Evolutionary conservation across 2,888 invertebrate species (phyloP).

Genomic region (Galeruca laticollis): DNA sequence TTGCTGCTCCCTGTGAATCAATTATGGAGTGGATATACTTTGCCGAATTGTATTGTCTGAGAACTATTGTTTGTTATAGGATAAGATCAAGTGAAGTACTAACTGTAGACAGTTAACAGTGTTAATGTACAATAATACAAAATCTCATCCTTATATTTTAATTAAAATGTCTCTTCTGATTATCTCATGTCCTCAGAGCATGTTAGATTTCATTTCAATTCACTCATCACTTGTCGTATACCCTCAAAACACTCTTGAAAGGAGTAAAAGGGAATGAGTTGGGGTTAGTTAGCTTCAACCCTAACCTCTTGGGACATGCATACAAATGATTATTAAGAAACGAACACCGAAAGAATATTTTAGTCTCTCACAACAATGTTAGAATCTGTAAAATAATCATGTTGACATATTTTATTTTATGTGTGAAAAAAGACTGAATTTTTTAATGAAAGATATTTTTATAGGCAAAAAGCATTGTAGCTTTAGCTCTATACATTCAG

Average conservation of each 20-base stretch:
- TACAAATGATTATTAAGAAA: slow-evolving; percentile 19
- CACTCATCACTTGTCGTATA: slow-evolving; percentile 17
- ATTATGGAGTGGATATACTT: too few relatives aligned
- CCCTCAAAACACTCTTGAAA: slow-evolving; percentile 31
- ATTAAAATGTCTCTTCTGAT: slow-evolving; percentile 30
- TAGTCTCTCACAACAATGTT: neutral
- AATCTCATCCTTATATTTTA: slow-evolving; percentile 23
- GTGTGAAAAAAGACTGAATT: too few relatives aligned
- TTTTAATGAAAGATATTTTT: too few relatives aligned
- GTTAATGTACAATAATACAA: neutral
- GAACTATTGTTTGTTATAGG: neutral
- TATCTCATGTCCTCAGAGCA: slow-evolving; percentile 29
- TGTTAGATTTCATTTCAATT: slow-evolving; percentile 34
- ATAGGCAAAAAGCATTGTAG: too few relatives aligned
- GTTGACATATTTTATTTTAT: too few relatives aligned
- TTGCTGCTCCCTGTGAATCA: too few relatives aligned
- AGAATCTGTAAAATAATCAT: too few relatives aligned
- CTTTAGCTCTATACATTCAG: too few relatives aligned
- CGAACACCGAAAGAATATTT: neutral
- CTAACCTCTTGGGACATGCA: slow-evolving; percentile 27
- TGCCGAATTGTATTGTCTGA: too few relatives aligned
- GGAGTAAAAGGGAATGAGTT: slow-evolving; percentile 13
- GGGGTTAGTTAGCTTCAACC: slow-evolving; percentile 27
- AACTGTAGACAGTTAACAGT: neutral
- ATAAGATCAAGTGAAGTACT: neutral